These are phyloP conservation scores for Larimichthys polyactis DNA, from an alignment of 2,113 vertebrate species.

Conservation along the genomic window DNA sequence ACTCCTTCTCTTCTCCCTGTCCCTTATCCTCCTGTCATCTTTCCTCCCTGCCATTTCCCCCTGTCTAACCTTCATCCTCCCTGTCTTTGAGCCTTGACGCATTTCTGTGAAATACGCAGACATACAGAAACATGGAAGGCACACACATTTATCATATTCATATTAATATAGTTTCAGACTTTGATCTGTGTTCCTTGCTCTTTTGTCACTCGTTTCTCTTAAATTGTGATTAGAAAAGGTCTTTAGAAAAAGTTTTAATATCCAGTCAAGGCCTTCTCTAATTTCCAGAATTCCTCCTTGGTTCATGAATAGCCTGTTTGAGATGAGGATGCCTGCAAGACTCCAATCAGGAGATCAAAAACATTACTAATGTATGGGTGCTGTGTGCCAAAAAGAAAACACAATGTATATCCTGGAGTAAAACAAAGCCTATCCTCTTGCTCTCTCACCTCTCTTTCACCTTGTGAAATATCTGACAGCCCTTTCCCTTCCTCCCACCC, in stretches of 20 bases:
- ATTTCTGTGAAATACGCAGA: not conserved
- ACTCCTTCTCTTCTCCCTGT: constrained; percentile 9
- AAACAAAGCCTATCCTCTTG: constrained; percentile 28
- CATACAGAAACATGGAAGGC: not conserved
- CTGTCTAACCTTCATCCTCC: not conserved
- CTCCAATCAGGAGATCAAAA: not conserved
- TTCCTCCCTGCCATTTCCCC: not conserved
- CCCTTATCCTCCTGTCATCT: not conserved
- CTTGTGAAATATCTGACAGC: constrained; percentile 19
- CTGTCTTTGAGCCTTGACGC: not conserved
- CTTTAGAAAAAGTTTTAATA: not conserved
- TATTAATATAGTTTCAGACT: not conserved
- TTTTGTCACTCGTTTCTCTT: not conserved
- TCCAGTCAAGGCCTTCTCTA: not conserved
- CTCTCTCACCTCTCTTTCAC: constrained; percentile 37
- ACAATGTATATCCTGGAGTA: constrained; percentile 8
- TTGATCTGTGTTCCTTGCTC: not conserved
- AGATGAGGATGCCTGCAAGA: not conserved
- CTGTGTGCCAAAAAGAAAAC: not conserved
- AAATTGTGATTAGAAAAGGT: not conserved
- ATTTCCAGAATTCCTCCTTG: not conserved
- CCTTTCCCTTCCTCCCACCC: not conserved
- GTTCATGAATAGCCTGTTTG: not conserved
- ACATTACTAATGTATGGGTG: not conserved
- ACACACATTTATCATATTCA: not conserved